phyloP scores from a whole-genome alignment of 2,797 vertebrate genomes.

The Lophius americanus region DNA sequence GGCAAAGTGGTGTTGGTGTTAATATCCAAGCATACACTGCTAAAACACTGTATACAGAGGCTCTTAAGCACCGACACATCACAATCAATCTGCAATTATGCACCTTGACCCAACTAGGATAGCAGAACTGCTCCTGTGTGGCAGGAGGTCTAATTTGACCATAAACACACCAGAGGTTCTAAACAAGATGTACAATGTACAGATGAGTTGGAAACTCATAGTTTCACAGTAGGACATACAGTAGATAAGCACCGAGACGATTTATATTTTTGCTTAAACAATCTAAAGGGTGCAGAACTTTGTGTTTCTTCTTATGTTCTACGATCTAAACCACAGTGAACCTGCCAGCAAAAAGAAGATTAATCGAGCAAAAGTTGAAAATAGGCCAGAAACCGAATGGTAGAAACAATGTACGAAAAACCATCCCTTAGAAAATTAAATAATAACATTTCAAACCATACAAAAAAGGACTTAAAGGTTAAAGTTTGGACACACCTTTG shows the following conservation, averaged over 20 bases:
- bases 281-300: conserved; percentile 18
- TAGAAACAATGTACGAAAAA: conserved; percentile 29
- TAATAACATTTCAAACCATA: conserved; percentile 20
- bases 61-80: conserved; percentile 53
- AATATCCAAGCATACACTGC: conserved; percentile 28
- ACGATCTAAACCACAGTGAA: conserved; percentile 38
- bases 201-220: conserved; percentile 20
- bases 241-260: conserved; percentile 45
- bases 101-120: conserved; percentile 44
- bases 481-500: no score
- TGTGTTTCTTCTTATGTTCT: conserved; percentile 24
- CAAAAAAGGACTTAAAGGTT: conserved; percentile 15
- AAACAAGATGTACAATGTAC: conserved; percentile 23
- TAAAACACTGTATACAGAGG: conserved; percentile 41
- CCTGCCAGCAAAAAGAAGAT: conserved; percentile 52
- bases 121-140: conserved; percentile 49
- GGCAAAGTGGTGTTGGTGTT: conserved; percentile 31
- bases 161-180: conserved; percentile 57
- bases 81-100: conserved; percentile 52
- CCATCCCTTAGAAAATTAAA: conserved; percentile 52
- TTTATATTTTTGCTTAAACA: conserved; percentile 37
- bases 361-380: conserved; percentile 45
- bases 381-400: conserved; percentile 19
- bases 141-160: conserved; percentile 53
- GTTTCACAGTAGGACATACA: conserved; percentile 43